Percentiles rank a stretch among this genome's conserved stretches.
Conservation (phyloP, 1,140 invertebrate species). For the Drosophila nigromelanica region DNA sequence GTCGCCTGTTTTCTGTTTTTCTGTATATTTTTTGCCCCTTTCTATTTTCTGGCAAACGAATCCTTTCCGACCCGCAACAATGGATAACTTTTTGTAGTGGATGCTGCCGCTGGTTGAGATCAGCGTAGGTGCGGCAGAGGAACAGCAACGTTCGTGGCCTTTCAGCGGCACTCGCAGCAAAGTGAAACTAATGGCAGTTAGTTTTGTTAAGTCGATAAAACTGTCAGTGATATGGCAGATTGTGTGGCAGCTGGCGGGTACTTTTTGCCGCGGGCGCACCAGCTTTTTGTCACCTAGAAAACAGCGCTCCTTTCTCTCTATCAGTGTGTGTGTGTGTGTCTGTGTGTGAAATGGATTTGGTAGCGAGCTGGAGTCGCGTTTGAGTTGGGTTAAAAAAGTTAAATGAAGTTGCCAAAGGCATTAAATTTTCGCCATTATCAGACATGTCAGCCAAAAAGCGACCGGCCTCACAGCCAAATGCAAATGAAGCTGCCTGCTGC, state of each 20-base stretch:
- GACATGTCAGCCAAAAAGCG: conserved; percentile 21
- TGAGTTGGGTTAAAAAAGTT: conserved; percentile 72
- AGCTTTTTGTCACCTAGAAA: conserved; percentile 39
- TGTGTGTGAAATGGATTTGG: conserved; percentile 31
- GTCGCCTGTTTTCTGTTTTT: conserved; percentile 36
- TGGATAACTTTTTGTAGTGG: conserved; percentile 38
- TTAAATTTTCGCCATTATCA: conserved; percentile 67
- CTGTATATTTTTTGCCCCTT: background rate
- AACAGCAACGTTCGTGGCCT: conserved; percentile 56
- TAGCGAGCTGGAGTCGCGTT: conserved; percentile 40
- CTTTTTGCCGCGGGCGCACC: conserved; percentile 26
- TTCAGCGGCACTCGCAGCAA: conserved; percentile 78
- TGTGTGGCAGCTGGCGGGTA: conserved; percentile 62
- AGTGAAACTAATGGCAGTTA: conserved; percentile 83
- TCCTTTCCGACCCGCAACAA: conserved; percentile 34
- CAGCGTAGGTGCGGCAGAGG: no score
- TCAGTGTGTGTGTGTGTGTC: conserved; percentile 18
- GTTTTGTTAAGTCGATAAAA: conserved; percentile 84
- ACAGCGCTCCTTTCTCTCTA: conserved; percentile 2
- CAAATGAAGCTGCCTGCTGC: conserved; percentile 42
- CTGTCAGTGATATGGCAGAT: conserved; percentile 83
- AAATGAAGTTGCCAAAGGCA: conserved; percentile 76
- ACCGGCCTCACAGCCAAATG: conserved; percentile 11
- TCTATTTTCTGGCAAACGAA: conserved; percentile 7
- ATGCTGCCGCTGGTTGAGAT: conserved; percentile 13